Evolutionary conservation across 2,797 vertebrate genomes (phyloP).

Genomic region (Anabacerthia variegaticeps): DNA sequence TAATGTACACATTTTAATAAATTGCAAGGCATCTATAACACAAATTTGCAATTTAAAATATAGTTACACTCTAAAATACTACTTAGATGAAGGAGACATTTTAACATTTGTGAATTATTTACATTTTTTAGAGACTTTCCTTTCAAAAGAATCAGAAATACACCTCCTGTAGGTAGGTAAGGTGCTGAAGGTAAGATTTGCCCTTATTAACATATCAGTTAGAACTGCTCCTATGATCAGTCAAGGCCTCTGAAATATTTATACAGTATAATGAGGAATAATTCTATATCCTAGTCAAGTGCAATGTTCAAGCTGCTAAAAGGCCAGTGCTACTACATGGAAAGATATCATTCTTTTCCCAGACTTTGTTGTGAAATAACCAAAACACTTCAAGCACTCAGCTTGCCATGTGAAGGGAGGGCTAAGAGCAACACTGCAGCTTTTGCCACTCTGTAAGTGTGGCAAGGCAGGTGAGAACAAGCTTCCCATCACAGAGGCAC

Average conservation of each 20-base stretch:
- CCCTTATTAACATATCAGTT: background rate
- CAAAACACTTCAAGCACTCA: background rate
- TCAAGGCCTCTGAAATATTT: slow-evolving; percentile 27
- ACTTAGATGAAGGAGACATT: background rate
- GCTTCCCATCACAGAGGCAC: background rate
- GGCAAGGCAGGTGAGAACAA: background rate
- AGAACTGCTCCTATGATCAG: background rate
- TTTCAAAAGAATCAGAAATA: slow-evolving; percentile 1
- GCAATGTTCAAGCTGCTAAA: background rate
- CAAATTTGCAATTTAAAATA: slow-evolving; percentile 22
- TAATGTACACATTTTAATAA: slow-evolving; percentile 15
- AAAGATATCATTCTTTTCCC: background rate
- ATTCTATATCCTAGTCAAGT: background rate
- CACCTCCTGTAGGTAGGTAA: background rate
- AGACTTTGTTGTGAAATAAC: background rate
- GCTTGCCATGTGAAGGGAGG: background rate
- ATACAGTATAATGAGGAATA: background rate
- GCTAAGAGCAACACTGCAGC: background rate
- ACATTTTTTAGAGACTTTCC: background rate
- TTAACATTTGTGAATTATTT: slow-evolving; percentile 40
- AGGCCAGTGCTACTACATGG: background rate
- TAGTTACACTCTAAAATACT: background rate
- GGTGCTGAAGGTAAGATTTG: background rate
- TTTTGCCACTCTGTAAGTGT: background rate
- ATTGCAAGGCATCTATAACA: background rate